Evolutionary conservation across 2,113 vertebrate genomes (phyloP).

Genomic region (Zeus faber): DNA sequence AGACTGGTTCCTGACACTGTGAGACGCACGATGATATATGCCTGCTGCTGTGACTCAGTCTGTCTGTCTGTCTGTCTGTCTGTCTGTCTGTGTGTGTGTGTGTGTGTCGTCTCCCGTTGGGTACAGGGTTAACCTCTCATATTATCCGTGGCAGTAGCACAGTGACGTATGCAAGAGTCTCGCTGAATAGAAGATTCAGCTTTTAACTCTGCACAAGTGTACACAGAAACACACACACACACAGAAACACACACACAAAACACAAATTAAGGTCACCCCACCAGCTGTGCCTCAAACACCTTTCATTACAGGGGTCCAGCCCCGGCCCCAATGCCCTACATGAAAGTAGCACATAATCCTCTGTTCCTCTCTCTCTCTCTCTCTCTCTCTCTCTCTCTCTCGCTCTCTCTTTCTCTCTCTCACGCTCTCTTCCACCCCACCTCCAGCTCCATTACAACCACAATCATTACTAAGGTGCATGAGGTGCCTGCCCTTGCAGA

Average conservation of each 20-base stretch:
- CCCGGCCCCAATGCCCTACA: constrained; percentile 50
- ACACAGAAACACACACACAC: constrained; percentile 6
- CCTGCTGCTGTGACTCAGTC: constrained; percentile 20
- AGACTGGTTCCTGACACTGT: constrained; percentile 30
- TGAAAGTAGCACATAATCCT: constrained; percentile 38
- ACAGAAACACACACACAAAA: constrained; percentile 10
- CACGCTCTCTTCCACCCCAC: background rate
- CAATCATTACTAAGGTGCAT: background rate
- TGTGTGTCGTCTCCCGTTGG: constrained; percentile 15
- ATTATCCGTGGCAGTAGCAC: constrained; percentile 57
- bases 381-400: constrained; percentile 12
- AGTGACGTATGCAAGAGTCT: constrained; percentile 41
- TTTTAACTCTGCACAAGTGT: constrained; percentile 6
- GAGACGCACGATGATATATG: constrained; percentile 39
- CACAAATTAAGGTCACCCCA: constrained; percentile 62
- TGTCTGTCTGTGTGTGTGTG: constrained; percentile 12
- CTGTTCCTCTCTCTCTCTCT: constrained; percentile 10
- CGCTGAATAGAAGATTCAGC: constrained; percentile 34
- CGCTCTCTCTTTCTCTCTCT: constrained; percentile 6
- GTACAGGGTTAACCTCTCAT: constrained; percentile 29
- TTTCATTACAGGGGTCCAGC: constrained; percentile 46
- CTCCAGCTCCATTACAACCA: background rate
- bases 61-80: constrained; percentile 12
- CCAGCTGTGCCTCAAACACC: constrained; percentile 54
- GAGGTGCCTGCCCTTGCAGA: too few relatives aligned